Conservation (phyloP, 2,888 invertebrate species). For the Drosophila sordidapex region DNA sequence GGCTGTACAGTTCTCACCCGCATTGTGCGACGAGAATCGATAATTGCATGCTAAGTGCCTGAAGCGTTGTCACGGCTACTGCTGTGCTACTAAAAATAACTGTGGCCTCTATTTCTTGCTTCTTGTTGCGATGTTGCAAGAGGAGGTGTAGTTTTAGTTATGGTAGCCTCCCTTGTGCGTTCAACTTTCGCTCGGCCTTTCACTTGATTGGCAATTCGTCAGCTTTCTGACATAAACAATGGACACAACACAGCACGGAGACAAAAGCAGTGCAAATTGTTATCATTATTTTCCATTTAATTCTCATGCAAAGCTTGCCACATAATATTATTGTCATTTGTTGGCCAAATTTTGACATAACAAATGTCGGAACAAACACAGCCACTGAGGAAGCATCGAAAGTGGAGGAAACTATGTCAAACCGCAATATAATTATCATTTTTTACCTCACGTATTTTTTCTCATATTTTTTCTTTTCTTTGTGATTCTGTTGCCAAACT, state of each 20-base stretch:
- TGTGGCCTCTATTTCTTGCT: slow-evolving; percentile 2
- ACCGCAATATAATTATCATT: slow-evolving; percentile 62
- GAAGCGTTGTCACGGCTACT: slow-evolving; percentile 33
- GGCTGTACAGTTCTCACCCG: slow-evolving; percentile 42
- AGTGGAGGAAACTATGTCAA: slow-evolving; percentile 65
- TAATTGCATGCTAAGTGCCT: slow-evolving; percentile 65
- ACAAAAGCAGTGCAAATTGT: slow-evolving; percentile 25
- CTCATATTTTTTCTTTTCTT: slow-evolving; percentile 4
- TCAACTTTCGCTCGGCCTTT: slow-evolving; percentile 51
- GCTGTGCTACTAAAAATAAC: slow-evolving; percentile 16
- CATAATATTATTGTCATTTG: slow-evolving; percentile 43
- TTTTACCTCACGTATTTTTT: slow-evolving; percentile 1
- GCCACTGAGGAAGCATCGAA: slow-evolving; percentile 43
- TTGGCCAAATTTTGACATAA: slow-evolving; percentile 55
- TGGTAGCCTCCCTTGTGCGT: slow-evolving; percentile 1
- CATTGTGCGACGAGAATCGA: slow-evolving; percentile 60
- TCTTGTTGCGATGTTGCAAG: slow-evolving; percentile 2
- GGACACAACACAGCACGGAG: background rate
- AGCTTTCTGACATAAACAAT: slow-evolving; percentile 19
- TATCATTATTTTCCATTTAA: slow-evolving; percentile 17
- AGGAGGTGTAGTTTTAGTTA: background rate
- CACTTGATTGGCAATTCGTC: slow-evolving; percentile 48
- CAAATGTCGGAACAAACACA: slow-evolving; percentile 33
- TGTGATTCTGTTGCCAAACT: slow-evolving; percentile 42
- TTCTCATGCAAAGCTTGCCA: slow-evolving; percentile 43